phyloP scores from a whole-genome alignment of 35 echinoderm and acorn worm species.

The Holothuria glaberrima region DNA sequence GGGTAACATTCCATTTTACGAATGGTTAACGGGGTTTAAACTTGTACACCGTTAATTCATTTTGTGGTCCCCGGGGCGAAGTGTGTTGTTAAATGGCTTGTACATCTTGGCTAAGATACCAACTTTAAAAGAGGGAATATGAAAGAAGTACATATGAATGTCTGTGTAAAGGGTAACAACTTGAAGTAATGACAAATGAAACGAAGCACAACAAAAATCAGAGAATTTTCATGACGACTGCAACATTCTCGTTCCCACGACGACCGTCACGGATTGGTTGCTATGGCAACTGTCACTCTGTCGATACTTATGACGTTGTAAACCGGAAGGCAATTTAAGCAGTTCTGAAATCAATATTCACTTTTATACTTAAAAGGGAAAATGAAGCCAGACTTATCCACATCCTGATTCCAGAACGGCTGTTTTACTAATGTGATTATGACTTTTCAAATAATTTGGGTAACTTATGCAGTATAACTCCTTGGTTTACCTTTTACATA shows the following conservation, averaged over 20 bases:
- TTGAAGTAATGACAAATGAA: neutral
- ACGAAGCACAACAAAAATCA: neutral
- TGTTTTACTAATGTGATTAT: too few relatives aligned
- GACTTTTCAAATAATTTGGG: too few relatives aligned
- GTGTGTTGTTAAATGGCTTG: neutral
- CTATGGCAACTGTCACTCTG: too few relatives aligned
- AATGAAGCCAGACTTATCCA: too few relatives aligned
- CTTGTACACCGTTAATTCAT: constrained; percentile 23
- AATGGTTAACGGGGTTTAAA: neutral
- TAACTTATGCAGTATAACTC: too few relatives aligned
- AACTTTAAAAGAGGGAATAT: neutral
- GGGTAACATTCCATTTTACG: constrained; percentile 36
- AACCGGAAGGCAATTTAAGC: too few relatives aligned
- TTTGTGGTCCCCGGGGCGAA: constrained; percentile 12
- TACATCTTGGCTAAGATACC: neutral
- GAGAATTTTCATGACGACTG: neutral
- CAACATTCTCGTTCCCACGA: neutral
- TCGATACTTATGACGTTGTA: too few relatives aligned
- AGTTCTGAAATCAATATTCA: too few relatives aligned
- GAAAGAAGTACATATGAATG: neutral
- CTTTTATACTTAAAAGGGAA: too few relatives aligned
- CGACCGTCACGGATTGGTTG: too few relatives aligned
- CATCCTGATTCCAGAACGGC: too few relatives aligned
- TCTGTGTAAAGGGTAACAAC: neutral
- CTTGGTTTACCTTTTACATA: too few relatives aligned